phyloP scores from a whole-genome alignment of 35 echinoderm and acorn worm genomes.

The Apostichopus japonicus region DNA sequence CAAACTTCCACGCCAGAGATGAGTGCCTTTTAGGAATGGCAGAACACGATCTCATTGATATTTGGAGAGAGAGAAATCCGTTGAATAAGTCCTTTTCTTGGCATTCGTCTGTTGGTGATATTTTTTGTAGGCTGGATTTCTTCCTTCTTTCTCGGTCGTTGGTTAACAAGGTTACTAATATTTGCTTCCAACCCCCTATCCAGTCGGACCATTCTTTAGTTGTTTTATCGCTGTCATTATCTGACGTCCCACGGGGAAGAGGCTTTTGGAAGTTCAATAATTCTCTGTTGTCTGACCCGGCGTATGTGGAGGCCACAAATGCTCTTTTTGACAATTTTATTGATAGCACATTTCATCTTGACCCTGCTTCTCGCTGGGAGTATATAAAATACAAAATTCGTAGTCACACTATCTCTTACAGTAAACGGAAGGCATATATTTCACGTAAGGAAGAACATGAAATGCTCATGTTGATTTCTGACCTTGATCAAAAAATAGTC shows the following conservation, averaged over 20 bases:
- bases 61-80: not conserved
- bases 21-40: not conserved
- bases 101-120: too few species aligned
- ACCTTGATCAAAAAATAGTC: too few species aligned
- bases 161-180: not conserved
- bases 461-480: too few species aligned
- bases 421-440: not conserved
- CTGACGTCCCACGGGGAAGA: too few species aligned
- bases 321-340: too few species aligned
- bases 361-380: not conserved
- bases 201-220: not conserved
- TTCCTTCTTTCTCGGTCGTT: not conserved
- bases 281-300: too few species aligned
- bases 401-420: too few species aligned
- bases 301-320: too few species aligned
- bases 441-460: too few species aligned
- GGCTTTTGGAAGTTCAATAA: too few species aligned
- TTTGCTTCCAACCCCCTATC: too few species aligned
- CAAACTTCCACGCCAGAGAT: not conserved
- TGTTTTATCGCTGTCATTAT: not conserved
- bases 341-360: too few species aligned
- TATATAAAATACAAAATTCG: not conserved
- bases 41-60: not conserved
- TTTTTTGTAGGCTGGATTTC: conserved; percentile 33
- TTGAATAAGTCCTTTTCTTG: not conserved